Evolutionary conservation across 2,113 vertebrate species (phyloP).

Genomic region (Nesoenas mayeri): DNA sequence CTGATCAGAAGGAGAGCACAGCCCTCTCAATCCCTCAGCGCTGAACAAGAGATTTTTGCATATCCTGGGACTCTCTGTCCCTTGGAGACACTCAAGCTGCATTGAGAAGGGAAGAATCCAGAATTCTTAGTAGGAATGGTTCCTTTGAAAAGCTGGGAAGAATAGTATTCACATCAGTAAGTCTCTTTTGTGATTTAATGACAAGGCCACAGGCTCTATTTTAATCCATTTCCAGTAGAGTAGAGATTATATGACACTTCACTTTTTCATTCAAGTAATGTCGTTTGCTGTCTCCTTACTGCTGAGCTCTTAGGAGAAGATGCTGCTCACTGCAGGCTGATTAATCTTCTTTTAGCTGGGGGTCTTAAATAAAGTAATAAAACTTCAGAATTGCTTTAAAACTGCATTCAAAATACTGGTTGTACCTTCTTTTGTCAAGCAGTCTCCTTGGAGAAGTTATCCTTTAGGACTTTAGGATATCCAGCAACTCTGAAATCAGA

Average conservation of each 20-base stretch:
- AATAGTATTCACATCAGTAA: neutral
- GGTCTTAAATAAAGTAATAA: slow-evolving; percentile 17
- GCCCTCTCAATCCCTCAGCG: neutral
- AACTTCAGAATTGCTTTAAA: neutral
- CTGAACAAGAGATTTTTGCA: neutral
- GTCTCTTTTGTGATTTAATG: neutral
- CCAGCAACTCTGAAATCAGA: neutral
- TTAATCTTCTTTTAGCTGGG: slow-evolving; percentile 19
- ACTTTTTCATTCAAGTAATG: slow-evolving; percentile 41
- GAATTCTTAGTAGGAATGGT: neutral
- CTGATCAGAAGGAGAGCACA: neutral
- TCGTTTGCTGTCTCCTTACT: slow-evolving; percentile 21
- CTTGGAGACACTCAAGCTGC: neutral
- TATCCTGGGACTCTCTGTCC: neutral
- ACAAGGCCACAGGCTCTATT: slow-evolving; percentile 18
- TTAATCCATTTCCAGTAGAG: slow-evolving; percentile 33
- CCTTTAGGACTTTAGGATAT: neutral
- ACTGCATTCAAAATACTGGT: neutral
- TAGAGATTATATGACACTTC: neutral
- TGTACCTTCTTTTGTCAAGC: neutral
- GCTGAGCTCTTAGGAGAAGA: slow-evolving; percentile 23
- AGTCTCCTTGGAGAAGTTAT: neutral
- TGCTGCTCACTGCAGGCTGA: neutral
- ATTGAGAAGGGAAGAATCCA: neutral
- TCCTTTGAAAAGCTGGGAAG: neutral